phyloP scores from a whole-genome alignment of 92 coral and sea anemone genomes.

The Phenganax subtilis region DNA sequence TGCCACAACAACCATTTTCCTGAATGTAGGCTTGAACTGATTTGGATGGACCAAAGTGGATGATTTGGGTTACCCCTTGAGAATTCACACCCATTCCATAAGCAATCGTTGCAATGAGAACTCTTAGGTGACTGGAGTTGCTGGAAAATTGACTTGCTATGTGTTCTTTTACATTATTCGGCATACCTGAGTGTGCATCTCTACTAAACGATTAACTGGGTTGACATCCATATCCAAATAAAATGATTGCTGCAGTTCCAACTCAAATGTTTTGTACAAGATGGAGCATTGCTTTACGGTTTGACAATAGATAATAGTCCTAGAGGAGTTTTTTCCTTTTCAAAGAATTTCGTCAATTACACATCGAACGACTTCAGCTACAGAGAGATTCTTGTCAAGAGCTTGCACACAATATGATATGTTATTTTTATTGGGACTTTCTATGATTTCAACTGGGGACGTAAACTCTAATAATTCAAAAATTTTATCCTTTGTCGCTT shows the following conservation, averaged over 20 bases:
- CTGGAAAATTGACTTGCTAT: background rate
- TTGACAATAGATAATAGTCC: constrained; percentile 45
- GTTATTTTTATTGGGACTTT: constrained; percentile 43
- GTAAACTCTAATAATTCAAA: constrained; percentile 38
- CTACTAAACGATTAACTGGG: constrained; percentile 8
- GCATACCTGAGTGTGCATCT: constrained; percentile 28
- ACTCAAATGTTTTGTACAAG: constrained; percentile 17
- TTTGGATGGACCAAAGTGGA: constrained; percentile 58
- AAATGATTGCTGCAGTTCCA: constrained; percentile 1
- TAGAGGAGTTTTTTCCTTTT: constrained; percentile 11
- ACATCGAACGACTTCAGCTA: constrained; percentile 46
- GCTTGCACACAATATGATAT: constrained; percentile 38
- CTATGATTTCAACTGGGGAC: constrained; percentile 36
- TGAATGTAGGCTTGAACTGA: constrained; percentile 47
- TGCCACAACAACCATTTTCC: constrained; percentile 48
- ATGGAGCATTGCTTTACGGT: constrained; percentile 38
- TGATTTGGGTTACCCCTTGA: constrained; percentile 40
- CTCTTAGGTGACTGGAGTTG: background rate
- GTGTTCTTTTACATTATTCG: constrained; percentile 22
- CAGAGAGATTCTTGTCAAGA: constrained; percentile 28
- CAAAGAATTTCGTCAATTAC: constrained; percentile 24
- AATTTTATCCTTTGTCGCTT: constrained; percentile 37
- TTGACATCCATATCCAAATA: constrained; percentile 3
- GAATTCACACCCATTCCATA: constrained; percentile 38
- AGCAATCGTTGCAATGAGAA: constrained; percentile 33